Conservation (phyloP, 2,797 vertebrate genomes). For the Echiichthys vipera region DNA sequence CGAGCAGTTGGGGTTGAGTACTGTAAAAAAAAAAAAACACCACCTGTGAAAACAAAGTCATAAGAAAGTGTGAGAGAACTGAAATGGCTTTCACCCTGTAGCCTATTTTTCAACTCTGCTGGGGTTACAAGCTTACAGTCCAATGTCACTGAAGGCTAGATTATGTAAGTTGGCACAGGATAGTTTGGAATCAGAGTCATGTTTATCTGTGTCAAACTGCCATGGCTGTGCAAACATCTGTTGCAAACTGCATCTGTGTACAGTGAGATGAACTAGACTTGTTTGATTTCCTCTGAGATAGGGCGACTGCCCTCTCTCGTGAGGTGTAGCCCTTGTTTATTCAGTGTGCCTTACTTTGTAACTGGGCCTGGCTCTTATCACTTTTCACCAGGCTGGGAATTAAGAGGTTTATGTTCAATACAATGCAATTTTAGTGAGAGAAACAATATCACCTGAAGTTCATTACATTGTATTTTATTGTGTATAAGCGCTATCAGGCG, state of each 20-base stretch:
- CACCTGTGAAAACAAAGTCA: constrained; percentile 72
- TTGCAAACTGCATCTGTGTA: constrained; percentile 21
- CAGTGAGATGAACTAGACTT: constrained; percentile 11
- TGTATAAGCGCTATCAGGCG: neutral
- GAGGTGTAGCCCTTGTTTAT: constrained; percentile 17
- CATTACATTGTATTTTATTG: neutral
- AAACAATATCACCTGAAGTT: neutral
- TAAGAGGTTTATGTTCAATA: neutral
- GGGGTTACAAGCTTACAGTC: neutral
- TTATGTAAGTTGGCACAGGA: neutral
- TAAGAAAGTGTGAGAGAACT: constrained; percentile 21
- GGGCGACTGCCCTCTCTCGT: constrained; percentile 6
- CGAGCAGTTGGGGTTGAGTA: constrained; percentile 20
- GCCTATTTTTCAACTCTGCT: neutral
- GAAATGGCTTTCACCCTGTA: neutral
- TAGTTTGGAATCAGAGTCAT: constrained; percentile 45
- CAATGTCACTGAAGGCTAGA: neutral
- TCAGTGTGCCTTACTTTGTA: constrained; percentile 10
- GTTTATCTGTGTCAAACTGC: constrained; percentile 50
- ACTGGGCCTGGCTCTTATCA: neutral
- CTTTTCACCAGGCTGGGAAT: neutral
- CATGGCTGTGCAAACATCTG: constrained; percentile 42
- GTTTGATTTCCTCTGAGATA: constrained; percentile 26
- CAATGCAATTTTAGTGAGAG: neutral
- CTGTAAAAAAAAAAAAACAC: constrained; percentile 55